These are phyloP conservation scores for Pluvialis apricaria DNA, from an alignment of 2,113 vertebrate genomes.

Conservation along the genomic window DNA sequence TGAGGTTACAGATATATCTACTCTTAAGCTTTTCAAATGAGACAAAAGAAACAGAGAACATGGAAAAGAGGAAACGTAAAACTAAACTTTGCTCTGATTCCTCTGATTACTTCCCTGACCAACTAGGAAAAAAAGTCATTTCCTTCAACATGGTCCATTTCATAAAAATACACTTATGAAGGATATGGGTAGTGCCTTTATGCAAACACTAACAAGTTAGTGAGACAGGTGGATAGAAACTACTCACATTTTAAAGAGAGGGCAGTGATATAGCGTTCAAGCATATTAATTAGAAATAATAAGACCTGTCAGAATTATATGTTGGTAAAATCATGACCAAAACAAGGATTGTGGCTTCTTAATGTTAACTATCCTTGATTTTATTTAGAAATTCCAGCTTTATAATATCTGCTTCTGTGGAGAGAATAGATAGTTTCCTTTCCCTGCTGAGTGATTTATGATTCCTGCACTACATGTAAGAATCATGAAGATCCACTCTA, in stretches of 20 bases:
- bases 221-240: fast-evolving
- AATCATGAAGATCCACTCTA: not conserved
- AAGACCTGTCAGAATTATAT: not conserved
- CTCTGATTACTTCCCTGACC: not conserved
- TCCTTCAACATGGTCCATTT: not conserved
- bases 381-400: not conserved
- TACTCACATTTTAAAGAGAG: not conserved
- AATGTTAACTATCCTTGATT: not conserved
- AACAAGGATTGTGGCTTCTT: not conserved
- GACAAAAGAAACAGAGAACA: not conserved
- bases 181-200: not conserved
- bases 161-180: not conserved
- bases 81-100: not conserved
- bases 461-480: not conserved
- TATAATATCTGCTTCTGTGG: not conserved
- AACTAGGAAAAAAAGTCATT: not conserved
- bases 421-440: not conserved
- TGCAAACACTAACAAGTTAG: not conserved
- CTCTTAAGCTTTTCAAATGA: not conserved
- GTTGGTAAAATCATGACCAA: not conserved
- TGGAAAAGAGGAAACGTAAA: not conserved
- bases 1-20: not conserved
- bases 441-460: not conserved
- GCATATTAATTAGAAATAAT: not conserved
- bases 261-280: not conserved